Conservation (phyloP, 2,797 vertebrate genomes). For the Scarus forsteni region DNA sequence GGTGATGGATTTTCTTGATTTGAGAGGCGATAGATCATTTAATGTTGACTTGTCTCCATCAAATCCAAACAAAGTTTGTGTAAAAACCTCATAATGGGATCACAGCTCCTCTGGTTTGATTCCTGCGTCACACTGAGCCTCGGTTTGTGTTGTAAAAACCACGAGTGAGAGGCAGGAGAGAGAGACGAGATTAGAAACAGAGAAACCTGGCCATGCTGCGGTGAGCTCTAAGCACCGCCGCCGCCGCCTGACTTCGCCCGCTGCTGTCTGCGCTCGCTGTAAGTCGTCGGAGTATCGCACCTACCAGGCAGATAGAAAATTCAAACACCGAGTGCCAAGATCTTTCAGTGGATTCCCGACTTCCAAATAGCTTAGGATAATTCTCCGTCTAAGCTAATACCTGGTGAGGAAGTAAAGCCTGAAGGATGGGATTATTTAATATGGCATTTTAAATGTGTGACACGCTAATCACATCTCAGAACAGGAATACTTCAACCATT, state of each 20-base stretch:
- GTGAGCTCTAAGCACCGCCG: constrained; percentile 59
- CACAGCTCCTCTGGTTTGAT: not conserved
- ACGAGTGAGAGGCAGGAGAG: constrained; percentile 35
- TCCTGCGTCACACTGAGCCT: constrained; percentile 9
- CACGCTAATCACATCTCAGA: constrained; percentile 95
- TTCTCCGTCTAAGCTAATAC: constrained; percentile 97
- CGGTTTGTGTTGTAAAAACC: not conserved
- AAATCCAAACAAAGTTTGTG: not conserved
- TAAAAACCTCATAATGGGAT: not conserved
- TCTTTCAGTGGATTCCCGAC: constrained; percentile 94
- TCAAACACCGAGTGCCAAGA: constrained; percentile 93
- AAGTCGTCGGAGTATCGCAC: constrained; percentile 78
- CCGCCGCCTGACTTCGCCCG: constrained; percentile 54
- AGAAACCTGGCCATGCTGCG: constrained; percentile 68
- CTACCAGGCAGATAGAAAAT: constrained; percentile 95
- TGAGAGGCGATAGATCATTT: no score
- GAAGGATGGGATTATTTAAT: constrained; percentile 99
- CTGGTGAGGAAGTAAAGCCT: constrained; percentile 99
- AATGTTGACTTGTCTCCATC: no score
- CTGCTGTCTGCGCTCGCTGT: constrained; percentile 64
- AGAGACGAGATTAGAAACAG: constrained; percentile 75
- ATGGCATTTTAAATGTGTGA: constrained; percentile 95
- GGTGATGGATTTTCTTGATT: no score
- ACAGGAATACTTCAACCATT: constrained; percentile 91
- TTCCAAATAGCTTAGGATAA: constrained; percentile 97